A percentile compares a stretch with the other conserved stretches of the same genome.
These are phyloP conservation scores for Emydoidea blandingii DNA, from an alignment of 2,797 vertebrate species.

Conservation along the genomic window DNA sequence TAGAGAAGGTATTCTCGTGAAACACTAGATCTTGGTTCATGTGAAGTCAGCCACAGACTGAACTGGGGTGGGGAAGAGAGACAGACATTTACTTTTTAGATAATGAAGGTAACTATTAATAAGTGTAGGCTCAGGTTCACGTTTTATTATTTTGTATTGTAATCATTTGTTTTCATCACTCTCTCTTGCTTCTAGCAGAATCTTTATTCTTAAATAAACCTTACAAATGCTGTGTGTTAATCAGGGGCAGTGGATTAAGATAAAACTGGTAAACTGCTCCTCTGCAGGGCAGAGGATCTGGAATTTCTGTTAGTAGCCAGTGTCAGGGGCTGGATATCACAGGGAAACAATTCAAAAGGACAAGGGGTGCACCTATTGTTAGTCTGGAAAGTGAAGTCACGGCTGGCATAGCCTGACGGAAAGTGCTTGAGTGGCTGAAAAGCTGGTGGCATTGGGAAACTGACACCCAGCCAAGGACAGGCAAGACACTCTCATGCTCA, in stretches of 20 bases:
- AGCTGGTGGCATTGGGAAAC: not conserved
- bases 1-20: not conserved
- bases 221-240: not conserved
- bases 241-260: not conserved
- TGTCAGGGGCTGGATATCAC: not conserved
- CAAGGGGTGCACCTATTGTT: not conserved
- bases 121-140: not conserved
- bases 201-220: not conserved
- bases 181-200: not conserved
- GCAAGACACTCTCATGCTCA: not conserved
- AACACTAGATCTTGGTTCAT: not conserved
- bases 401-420: too few species aligned
- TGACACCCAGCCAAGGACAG: not conserved
- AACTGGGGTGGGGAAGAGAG: not conserved
- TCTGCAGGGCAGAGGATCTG: not conserved
- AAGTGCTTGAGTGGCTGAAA: too few species aligned
- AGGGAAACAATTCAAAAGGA: not conserved
- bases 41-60: not conserved
- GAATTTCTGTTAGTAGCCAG: not conserved
- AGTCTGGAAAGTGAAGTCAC: not conserved
- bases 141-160: not conserved
- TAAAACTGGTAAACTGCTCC: not conserved
- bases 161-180: not conserved
- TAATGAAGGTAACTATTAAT: not conserved
- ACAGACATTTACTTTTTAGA: not conserved